Base-by-base conservation (phyloP, 2,888 invertebrate species). In the Diabrotica balteata region DNA sequence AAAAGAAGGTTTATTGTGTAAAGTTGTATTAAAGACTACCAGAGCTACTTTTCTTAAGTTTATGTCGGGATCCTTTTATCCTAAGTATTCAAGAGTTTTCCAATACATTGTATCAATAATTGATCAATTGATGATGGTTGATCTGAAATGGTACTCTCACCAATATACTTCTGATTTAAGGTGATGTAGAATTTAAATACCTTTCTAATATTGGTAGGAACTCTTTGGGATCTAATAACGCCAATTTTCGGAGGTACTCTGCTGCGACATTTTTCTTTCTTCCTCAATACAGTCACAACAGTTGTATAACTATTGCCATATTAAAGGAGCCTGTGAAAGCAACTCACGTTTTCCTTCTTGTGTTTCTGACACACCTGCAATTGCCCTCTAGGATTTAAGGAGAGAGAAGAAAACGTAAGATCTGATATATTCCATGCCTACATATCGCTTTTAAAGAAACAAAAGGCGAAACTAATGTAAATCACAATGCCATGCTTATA, bases 331-430 rank as follows among this genome's bases (percentile, higher is more conserved):
- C 75, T 93, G 94, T 7, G 91, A 91, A 76, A 93, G 86, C 57
- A 95, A 82, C 52, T 91, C 90, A 74, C 91, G 89, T 6, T 95
- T 89, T 22, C 94, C 93, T 76, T 89, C 89, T 0, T 89, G 87
- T 10, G 91, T 90, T 67, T 89, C 88, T 0, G 94, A 94, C 78
- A 95, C 89, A 73, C 94, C 94, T 49, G 93, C 91, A 70, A 96
- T 95, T 54, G 95, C 92, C 92, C 4, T 32, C 2, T 32, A 32
- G 2, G 2, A 32, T 32, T 32, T 32, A 32, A 3, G 92, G 98
- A 98, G 84, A 90, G 98, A 47, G 99, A 99, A 84, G 99, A 99
- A 85, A 99, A 98, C 83, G 99, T 99, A 0, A 98, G 98, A 81
- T 96, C 96, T 44, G 98, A 99, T 82, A 96, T 99, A 72, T 94